Conservation (phyloP, 2,888 invertebrate genomes). For the Norana najaformis region DNA sequence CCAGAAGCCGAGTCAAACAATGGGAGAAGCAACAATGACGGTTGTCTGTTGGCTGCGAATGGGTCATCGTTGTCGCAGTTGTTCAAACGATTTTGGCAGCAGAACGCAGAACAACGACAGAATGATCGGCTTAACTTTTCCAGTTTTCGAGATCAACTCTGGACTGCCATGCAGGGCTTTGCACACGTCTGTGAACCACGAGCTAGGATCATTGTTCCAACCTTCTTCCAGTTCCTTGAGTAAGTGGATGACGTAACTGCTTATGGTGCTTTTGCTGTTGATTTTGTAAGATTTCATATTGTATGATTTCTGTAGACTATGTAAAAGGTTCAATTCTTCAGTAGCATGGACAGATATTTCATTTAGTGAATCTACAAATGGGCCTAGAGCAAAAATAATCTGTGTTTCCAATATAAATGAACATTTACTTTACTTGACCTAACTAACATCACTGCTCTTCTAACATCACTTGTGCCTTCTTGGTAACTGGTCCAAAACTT, state of each 20-base stretch:
- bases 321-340: neutral
- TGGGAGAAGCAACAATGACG: neutral
- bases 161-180: constrained; percentile 77
- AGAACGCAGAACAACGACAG: neutral
- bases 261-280: neutral
- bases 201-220: constrained; percentile 77
- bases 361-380: neutral
- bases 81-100: neutral
- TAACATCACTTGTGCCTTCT: no score
- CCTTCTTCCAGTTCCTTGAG: constrained; percentile 81
- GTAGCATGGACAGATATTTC: neutral
- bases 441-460: no score
- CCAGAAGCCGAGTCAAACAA: neutral
- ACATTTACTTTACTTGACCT: no score
- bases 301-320: no score
- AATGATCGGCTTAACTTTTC: constrained; percentile 68
- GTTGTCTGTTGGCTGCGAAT: neutral
- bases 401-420: no score
- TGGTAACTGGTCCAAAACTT: no score
- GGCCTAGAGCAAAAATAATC: no score
- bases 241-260: constrained; percentile 62
- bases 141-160: constrained; percentile 79
- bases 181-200: constrained; percentile 77
- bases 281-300: neutral
- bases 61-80: neutral